Evolutionary conservation across 2,888 invertebrate species (phyloP).

Genomic region (Cephus pulcher): DNA sequence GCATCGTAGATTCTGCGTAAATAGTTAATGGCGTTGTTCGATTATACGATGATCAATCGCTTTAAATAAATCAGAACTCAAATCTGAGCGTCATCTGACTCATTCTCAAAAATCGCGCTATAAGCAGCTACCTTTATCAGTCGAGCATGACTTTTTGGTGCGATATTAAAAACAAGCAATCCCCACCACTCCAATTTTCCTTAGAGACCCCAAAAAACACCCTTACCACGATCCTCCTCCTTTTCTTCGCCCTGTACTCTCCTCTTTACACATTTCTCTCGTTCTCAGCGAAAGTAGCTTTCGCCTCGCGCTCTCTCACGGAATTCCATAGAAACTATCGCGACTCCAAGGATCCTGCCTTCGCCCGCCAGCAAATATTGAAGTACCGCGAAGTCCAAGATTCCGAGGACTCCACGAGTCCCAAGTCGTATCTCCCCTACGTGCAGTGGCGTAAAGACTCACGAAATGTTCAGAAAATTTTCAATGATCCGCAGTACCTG

Average conservation of each 20-base stretch:
- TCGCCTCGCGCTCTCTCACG: neutral
- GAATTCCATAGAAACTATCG: neutral
- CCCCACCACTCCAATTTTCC: neutral
- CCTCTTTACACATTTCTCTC: neutral
- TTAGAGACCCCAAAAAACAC: neutral
- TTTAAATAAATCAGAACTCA: neutral
- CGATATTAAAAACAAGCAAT: neutral
- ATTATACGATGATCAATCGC: neutral
- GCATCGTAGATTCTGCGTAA: neutral
- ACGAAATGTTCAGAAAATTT: neutral
- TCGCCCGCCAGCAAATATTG: neutral
- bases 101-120: neutral
- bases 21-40: neutral
- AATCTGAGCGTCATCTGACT: neutral
- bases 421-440: neutral
- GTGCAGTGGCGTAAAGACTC: neutral
- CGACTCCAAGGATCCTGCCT: neutral
- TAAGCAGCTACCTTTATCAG: neutral
- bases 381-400: neutral
- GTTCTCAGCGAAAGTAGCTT: neutral
- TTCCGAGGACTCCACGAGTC: neutral
- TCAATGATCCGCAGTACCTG: too few species aligned
- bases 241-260: neutral
- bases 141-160: neutral
- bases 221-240: neutral